phyloP scores from a whole-genome alignment of 1,140 invertebrate genomes.

The Neodiprion pinetum region DNA sequence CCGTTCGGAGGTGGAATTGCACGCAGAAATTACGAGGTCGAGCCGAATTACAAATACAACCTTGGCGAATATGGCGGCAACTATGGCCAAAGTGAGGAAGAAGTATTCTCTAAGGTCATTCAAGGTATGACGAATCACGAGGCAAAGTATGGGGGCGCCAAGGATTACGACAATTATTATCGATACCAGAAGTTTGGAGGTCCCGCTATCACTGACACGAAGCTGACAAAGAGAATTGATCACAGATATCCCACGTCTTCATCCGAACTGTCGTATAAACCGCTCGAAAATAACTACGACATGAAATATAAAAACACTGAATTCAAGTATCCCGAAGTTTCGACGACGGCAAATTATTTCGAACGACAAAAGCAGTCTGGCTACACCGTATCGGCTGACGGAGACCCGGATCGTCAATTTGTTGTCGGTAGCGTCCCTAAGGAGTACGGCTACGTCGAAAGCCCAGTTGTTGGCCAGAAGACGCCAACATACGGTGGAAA shows the following conservation, averaged over 20 bases:
- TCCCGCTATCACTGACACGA: conserved; percentile 29
- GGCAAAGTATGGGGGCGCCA: conserved; percentile 36
- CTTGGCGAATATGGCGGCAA: conserved; percentile 70
- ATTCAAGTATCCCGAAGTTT: conserved; percentile 48
- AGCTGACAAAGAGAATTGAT: conserved; percentile 35
- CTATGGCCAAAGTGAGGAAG: conserved; percentile 73
- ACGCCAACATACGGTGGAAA: not conserved
- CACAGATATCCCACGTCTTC: conserved; percentile 33
- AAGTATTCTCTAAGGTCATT: conserved; percentile 75
- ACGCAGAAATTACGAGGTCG: conserved; percentile 70
- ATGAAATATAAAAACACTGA: conserved; percentile 51
- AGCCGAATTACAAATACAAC: conserved; percentile 69
- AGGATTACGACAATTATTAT: conserved; percentile 47
- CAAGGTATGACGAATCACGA: conserved; percentile 70
- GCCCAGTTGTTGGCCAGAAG: conserved; percentile 23
- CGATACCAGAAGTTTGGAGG: conserved; percentile 43
- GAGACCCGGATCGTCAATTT: conserved; percentile 49
- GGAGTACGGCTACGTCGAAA: conserved; percentile 42
- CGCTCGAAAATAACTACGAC: conserved; percentile 41
- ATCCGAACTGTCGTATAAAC: conserved; percentile 35
- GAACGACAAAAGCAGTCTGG: conserved; percentile 40
- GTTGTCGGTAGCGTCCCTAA: conserved; percentile 56
- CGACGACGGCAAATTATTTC: conserved; percentile 46
- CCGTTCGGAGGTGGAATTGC: conserved; percentile 71
- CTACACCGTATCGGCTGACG: conserved; percentile 25